phyloP scores from a whole-genome alignment of 2,888 invertebrate genomes.

The Trachelus stipa region DNA sequence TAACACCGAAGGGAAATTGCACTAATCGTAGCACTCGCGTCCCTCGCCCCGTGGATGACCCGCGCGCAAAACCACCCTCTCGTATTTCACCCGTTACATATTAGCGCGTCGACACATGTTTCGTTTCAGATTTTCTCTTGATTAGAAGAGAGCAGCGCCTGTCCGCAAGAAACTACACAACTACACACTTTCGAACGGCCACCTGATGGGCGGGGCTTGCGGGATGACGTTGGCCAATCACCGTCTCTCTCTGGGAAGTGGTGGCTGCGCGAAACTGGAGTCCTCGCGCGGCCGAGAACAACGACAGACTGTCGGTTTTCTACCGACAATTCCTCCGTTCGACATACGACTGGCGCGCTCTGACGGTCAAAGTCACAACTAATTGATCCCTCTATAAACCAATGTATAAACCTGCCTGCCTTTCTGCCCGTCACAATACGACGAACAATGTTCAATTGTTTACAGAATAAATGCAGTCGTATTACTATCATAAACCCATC shows the following conservation, averaged over 20 bases:
- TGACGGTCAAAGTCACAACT: neutral
- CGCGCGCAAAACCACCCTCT: slow-evolving; percentile 46
- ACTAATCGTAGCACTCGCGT: slow-evolving; percentile 27
- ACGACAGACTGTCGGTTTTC: slow-evolving; percentile 33
- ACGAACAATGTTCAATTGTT: no score
- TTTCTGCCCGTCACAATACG: no score
- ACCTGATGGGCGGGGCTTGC: slow-evolving; percentile 61
- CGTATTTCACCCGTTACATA: slow-evolving; percentile 54
- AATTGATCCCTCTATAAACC: no score
- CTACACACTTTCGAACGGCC: slow-evolving; percentile 61
- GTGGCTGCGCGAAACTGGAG: slow-evolving; percentile 30
- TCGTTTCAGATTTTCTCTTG: slow-evolving; percentile 56
- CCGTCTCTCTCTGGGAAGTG: slow-evolving; percentile 18
- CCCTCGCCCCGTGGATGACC: slow-evolving; percentile 32
- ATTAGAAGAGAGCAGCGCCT: slow-evolving; percentile 55
- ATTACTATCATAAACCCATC: no score
- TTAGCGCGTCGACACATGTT: slow-evolving; percentile 54
- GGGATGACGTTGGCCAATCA: slow-evolving; percentile 37
- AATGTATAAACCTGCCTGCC: no score
- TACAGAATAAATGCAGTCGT: no score
- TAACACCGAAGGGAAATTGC: neutral
- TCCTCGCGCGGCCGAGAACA: slow-evolving; percentile 36
- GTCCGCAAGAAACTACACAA: slow-evolving; percentile 59
- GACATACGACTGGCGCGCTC: slow-evolving; percentile 1
- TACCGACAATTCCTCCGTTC: neutral